phyloP scores from a whole-genome alignment of 2,113 vertebrate species.

The Cyphomyrus discorhynchus region DNA sequence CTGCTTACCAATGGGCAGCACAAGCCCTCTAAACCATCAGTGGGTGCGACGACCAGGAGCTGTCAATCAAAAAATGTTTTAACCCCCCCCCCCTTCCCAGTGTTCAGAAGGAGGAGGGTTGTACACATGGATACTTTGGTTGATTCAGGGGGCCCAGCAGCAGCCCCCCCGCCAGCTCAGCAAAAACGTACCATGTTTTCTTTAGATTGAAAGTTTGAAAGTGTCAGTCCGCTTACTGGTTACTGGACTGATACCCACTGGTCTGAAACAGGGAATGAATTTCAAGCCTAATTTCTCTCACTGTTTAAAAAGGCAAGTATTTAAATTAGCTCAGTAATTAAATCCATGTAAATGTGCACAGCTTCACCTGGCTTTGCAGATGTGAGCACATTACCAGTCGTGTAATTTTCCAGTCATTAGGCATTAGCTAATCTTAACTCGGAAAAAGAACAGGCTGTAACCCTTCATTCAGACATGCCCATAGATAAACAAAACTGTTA shows the following conservation, averaged over 20 bases:
- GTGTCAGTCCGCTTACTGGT: background rate
- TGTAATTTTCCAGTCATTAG: background rate
- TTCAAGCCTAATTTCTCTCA: background rate
- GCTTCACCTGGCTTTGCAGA: background rate
- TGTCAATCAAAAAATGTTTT: background rate
- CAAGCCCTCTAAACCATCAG: background rate
- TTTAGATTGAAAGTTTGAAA: background rate
- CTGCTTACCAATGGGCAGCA: background rate
- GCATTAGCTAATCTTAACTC: background rate
- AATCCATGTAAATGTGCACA: background rate
- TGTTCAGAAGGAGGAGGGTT: background rate
- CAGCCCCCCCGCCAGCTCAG: too few species aligned
- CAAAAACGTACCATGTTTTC: background rate
- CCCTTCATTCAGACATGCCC: background rate
- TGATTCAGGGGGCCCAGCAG: too few species aligned
- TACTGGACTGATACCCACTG: background rate
- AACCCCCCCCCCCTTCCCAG: background rate
- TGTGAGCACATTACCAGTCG: background rate
- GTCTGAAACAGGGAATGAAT: background rate
- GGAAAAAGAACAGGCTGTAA: background rate
- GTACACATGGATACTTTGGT: too few species aligned
- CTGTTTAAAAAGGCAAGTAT: background rate
- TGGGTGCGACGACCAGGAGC: background rate
- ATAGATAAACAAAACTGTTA: background rate
- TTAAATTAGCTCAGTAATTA: background rate